Conservation (phyloP, 2,797 vertebrate species). For the Pempheris klunzingeri region DNA sequence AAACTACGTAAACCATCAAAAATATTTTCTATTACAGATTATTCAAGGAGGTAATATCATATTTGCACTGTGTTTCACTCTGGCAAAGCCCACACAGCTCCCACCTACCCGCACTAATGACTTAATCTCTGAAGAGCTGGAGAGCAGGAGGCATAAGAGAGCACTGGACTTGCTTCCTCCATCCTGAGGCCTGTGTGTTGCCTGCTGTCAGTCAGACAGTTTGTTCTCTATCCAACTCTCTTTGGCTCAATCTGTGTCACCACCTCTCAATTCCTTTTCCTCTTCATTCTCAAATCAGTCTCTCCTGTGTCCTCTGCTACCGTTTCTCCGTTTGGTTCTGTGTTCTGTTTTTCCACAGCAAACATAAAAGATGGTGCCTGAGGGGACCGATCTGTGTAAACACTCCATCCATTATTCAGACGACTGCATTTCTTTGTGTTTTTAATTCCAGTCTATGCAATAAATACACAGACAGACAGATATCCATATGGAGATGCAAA, state of each 20-base stretch:
- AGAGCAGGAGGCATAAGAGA: conserved; percentile 13
- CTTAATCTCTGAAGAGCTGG: conserved; percentile 33
- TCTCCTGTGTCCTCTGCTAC: conserved; percentile 24
- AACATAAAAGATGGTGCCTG: conserved; percentile 53
- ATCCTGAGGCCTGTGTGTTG: neutral
- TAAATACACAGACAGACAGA: conserved; percentile 52
- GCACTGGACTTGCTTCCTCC: neutral
- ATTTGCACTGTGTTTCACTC: too few relatives aligned
- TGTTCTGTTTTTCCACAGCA: conserved; percentile 39
- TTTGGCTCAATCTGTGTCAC: conserved; percentile 34
- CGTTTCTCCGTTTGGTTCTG: conserved; percentile 36
- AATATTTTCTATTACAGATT: too few relatives aligned
- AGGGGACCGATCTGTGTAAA: conserved; percentile 64
- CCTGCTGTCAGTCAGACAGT: conserved; percentile 26
- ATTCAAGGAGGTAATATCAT: too few relatives aligned
- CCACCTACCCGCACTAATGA: neutral
- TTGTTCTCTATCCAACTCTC: conserved; percentile 15
- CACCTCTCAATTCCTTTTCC: conserved; percentile 16
- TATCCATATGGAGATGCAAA: conserved; percentile 26
- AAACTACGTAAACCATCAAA: too few relatives aligned
- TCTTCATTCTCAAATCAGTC: conserved; percentile 32
- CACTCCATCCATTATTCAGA: conserved; percentile 74
- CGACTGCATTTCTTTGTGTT: conserved; percentile 55
- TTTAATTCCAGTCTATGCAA: conserved; percentile 31
- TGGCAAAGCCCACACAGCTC: too few relatives aligned